Conservation (phyloP, 53 echinoderm and acorn worm species). For the Patiria pectinifera region DNA sequence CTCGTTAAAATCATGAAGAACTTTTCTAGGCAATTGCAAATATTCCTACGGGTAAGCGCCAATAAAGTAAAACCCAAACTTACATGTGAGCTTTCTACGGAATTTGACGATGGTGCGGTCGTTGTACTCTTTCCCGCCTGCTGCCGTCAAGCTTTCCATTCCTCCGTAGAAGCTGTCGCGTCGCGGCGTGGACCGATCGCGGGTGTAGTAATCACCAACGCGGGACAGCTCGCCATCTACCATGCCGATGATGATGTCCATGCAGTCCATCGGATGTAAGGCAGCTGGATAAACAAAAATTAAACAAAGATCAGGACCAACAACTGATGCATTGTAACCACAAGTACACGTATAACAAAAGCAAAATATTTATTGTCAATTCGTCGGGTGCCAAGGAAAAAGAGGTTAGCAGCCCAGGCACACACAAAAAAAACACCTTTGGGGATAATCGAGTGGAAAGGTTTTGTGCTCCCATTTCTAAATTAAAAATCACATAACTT, state of each 20-base stretch:
- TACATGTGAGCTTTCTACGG: constrained; percentile 83
- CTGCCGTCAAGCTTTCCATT: constrained; percentile 75
- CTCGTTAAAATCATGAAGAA: no score
- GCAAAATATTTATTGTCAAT: no score
- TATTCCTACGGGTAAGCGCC: no score
- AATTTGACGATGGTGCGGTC: constrained; percentile 77
- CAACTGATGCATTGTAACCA: neutral
- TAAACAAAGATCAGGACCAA: neutral
- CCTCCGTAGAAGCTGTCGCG: constrained; percentile 80
- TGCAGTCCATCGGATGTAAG: constrained; percentile 90
- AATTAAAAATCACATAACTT: no score
- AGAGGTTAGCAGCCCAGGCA: no score
- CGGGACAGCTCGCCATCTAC: constrained; percentile 66
- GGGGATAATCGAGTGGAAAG: no score
- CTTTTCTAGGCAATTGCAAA: no score
- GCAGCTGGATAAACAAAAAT: neutral
- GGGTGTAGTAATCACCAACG: constrained; percentile 91
- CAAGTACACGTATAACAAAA: no score
- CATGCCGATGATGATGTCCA: constrained; percentile 87
- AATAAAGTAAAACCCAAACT: constrained; percentile 11
- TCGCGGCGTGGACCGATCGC: constrained; percentile 92
- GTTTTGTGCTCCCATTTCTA: no score
- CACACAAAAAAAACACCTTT: no score
- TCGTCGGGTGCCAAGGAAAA: no score
- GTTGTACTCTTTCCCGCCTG: constrained; percentile 69